Evolutionary conservation across 2,797 vertebrate genomes (phyloP), one percentile per base, ranked within the genome.

Genomic region (Ctenosaura bakeri): DNA sequence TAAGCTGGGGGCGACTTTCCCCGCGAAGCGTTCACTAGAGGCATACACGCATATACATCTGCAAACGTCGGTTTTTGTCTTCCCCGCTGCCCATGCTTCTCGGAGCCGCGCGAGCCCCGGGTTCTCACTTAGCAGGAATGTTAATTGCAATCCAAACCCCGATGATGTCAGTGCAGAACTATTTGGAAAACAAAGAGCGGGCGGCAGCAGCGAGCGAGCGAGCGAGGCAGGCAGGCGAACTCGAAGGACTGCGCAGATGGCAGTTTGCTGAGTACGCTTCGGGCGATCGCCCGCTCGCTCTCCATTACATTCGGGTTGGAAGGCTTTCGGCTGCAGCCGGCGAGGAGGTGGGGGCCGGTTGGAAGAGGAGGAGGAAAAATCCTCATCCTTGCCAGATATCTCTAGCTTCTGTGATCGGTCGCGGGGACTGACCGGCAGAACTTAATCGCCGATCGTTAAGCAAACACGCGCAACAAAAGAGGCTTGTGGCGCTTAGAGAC

Each of bases 151-250:
- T 94, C 96, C 96, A 96, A 96, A 90, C 83, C 90, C 89, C 59
- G 87, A 76, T 97, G 96, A 97, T 96, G 96, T 97, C 96, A 96
- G 90, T 77, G 91, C 92, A 89, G 89, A 95, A 88, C 92, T 95
- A 97, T 97, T 95, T 95, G 93, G 94, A 95, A 97, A 95, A 95
- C 95, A 96, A 97, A 96, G 96, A 96, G 92, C 90, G 88, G 20
- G 92, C 90, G 87, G 91, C 66, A 86, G 81, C 66, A 59, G 20
- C 20, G 7, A 24, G 7, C 74, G 38, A 46, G 76, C 10, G 56
- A 78, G 26, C 82, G 22, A 38, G n/a, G 71, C 22, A 89, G 87
- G 69, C 35, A 10, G 71, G 87, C 78, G 42, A 52, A 76, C 79
- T 50, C 89, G 78, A 82, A 81, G 64, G 42, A 29, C 89, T 76